phyloP scores from a whole-genome alignment of 2,888 invertebrate species.

The Coronaproctus castanopsis region DNA sequence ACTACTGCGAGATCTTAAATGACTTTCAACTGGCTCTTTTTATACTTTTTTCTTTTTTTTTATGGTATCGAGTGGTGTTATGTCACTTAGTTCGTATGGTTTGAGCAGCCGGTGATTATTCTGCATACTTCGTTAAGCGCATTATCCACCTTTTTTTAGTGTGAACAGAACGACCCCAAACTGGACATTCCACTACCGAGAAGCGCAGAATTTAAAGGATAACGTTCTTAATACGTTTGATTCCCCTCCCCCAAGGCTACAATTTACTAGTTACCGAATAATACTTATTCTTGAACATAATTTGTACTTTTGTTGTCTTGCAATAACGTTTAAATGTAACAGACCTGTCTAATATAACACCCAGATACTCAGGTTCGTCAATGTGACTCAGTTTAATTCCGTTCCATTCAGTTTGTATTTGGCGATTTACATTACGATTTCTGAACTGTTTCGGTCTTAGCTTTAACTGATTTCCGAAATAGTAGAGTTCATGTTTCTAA shows the following conservation, averaged over 20 bases:
- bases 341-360: neutral
- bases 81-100: neutral
- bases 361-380: neutral
- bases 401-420: neutral
- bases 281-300: neutral
- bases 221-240: neutral
- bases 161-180: neutral
- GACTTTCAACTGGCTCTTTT: too few species aligned
- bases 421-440: neutral
- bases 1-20: too few species aligned
- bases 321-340: neutral
- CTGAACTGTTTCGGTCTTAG: neutral
- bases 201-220: neutral
- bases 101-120: neutral
- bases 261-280: neutral
- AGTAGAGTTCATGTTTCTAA: neutral
- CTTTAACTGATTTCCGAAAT: neutral
- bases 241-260: neutral
- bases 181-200: neutral
- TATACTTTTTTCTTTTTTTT: too few species aligned
- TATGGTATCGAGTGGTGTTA: neutral
- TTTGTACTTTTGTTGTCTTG: neutral
- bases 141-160: neutral
- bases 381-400: neutral
- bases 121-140: neutral